Base-by-base conservation (phyloP, 2,797 vertebrate genomes). In the Hydrocynus forskahlii region DNA sequence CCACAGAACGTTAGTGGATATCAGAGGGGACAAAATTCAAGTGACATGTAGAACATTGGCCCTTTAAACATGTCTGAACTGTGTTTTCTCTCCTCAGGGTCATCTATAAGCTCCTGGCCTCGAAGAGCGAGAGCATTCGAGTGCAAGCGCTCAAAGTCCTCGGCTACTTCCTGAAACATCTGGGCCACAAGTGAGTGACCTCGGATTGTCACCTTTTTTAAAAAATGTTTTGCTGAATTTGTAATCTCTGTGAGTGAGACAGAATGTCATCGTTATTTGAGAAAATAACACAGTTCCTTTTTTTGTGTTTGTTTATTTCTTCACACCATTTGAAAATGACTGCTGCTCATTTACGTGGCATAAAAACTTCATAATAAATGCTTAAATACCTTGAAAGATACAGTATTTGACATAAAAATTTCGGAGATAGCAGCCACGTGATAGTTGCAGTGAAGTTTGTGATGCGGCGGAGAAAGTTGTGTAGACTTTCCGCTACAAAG, bases 101-200 rank as follows among this genome's bases (percentile, higher is more conserved):
- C 76, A 98, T 99, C 91, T 99, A 99, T 93, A 99, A 99, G 88
- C 94, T 99, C 80, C 86, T 99, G 92, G 98, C 98, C 83, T 99
- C 98, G 7, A 99, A 99, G 92, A 99, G 97, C 75, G 98, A 99
- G 90, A 99, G 98, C 82, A 99, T 99, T 91, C 96, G 98, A 85
- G 98, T 99, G 73, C 98, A 99, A 90, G 98, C 98, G 16, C 95
- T 99, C 84, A 99, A 99, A 89, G 98, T 99, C 84, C 93, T 99
- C 71, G 98, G 98, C 82, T 99, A 99, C 92, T 99, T 99, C 92
- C 96, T 99, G 82, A 99, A 99, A 86, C 98, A 99, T 89, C 94
- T 99, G 23, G 98, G 97, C 84, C 98, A 99, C 94, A 99, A 99
- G 98, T 99, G 93, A 96, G 98, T 96, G 23, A 62, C 6, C 13